Evolutionary conservation across 2,888 invertebrate genomes (phyloP).

Genomic region (Thecocarcelia acutangulata): DNA sequence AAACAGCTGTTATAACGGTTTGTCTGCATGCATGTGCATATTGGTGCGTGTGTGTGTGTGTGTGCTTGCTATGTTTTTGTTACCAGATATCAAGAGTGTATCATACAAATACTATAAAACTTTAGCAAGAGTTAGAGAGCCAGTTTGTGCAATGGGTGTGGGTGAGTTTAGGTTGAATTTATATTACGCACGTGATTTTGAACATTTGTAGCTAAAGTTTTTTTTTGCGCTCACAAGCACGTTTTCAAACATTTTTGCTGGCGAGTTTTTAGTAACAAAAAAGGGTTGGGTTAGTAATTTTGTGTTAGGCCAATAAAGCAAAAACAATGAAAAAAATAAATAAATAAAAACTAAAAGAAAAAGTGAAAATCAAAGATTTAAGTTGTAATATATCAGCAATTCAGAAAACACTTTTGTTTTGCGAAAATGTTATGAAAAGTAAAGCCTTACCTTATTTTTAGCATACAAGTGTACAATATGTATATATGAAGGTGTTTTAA

Average conservation of each 20-base stretch:
- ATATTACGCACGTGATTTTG: slow-evolving; percentile 59
- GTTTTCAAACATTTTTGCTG: slow-evolving; percentile 1
- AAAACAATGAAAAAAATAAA: background rate
- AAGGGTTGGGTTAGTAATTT: slow-evolving; percentile 35
- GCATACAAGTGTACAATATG: too few species aligned
- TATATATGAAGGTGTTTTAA: too few species aligned
- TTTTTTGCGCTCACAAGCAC: background rate
- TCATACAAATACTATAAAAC: background rate
- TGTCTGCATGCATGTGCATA: background rate
- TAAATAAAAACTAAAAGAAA: slow-evolving; percentile 14
- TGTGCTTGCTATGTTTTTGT: slow-evolving; percentile 22
- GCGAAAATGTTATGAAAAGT: too few species aligned
- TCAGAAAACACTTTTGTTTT: too few species aligned
- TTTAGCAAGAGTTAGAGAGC: slow-evolving; percentile 16
- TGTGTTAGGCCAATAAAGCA: slow-evolving; percentile 10
- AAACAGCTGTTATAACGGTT: slow-evolving; percentile 70
- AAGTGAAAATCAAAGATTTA: slow-evolving; percentile 40
- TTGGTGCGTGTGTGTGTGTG: background rate
- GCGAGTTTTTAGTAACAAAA: slow-evolving; percentile 14
- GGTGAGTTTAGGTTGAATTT: slow-evolving; percentile 18
- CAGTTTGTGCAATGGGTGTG: background rate
- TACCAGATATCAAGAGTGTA: slow-evolving; percentile 58
- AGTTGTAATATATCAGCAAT: too few species aligned
- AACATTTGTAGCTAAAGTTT: slow-evolving; percentile 11
- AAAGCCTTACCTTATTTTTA: too few species aligned